These are phyloP conservation scores for Gallinago jamesoni DNA, from an alignment of 2,113 vertebrate genomes.

Conservation along the genomic window DNA sequence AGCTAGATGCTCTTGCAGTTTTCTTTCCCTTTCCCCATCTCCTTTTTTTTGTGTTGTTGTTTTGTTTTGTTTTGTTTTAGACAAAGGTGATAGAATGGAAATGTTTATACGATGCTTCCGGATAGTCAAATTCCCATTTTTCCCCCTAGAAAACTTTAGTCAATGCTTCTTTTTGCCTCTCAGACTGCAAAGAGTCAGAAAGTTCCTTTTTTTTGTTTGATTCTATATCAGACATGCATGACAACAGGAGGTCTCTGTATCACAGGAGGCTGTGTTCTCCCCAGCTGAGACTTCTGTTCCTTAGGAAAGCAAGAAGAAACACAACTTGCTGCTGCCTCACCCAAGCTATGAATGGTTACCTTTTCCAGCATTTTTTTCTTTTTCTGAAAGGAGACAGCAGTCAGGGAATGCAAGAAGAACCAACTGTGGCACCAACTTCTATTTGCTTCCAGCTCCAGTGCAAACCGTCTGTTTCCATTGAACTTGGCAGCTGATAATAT, in stretches of 20 bases:
- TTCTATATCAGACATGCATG: not conserved
- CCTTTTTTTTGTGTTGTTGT: not conserved
- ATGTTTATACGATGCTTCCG: not conserved
- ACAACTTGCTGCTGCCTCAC: not conserved
- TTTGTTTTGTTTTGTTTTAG: not conserved
- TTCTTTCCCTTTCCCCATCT: not conserved
- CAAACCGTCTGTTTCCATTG: constrained; percentile 41
- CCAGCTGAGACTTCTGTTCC: not conserved
- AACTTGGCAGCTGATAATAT: constrained; percentile 59
- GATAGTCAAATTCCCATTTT: not conserved
- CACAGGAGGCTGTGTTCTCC: not conserved
- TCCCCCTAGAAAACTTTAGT: not conserved
- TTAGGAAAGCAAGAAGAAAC: not conserved
- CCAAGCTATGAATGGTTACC: not conserved
- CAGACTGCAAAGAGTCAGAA: not conserved
- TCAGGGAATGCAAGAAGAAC: not conserved
- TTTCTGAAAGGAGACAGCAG: not conserved
- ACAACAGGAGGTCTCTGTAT: not conserved
- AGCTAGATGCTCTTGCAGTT: not conserved
- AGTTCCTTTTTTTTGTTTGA: not conserved
- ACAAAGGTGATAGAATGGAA: not conserved
- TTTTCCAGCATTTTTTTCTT: not conserved
- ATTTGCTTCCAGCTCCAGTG: constrained; percentile 50
- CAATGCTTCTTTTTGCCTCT: not conserved
- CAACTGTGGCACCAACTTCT: constrained; percentile 37